Evolutionary conservation across 2,888 invertebrate species (phyloP).

Genomic region (Platynereis dumerilii): DNA sequence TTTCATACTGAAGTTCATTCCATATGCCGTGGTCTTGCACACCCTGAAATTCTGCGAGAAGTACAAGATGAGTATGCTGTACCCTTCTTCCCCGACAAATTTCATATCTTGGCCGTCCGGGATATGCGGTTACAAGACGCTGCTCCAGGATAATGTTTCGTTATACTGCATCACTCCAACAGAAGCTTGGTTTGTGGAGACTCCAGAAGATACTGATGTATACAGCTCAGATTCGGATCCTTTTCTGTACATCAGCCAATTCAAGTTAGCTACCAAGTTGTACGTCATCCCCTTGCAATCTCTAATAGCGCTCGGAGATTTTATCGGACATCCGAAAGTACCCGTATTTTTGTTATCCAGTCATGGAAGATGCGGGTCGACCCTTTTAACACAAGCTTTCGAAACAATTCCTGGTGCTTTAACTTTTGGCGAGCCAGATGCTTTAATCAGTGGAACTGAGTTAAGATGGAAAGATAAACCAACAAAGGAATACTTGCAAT

Average conservation of each 20-base stretch:
- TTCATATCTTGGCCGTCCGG: no score
- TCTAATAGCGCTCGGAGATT: slow-evolving; percentile 53
- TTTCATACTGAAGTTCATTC: no score
- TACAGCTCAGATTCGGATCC: slow-evolving; percentile 36
- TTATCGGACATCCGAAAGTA: slow-evolving; percentile 51
- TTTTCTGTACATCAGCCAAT: slow-evolving; percentile 48
- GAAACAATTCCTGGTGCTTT: slow-evolving; percentile 14
- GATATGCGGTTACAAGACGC: slow-evolving; percentile 4
- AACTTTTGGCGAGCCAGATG: no score
- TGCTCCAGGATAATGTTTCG: slow-evolving; percentile 49
- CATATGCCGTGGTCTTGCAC: no score
- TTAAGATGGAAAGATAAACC: no score
- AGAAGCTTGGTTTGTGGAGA: slow-evolving; percentile 52
- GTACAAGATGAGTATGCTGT: no score
- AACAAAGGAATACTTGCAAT: no score
- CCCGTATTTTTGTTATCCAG: slow-evolving; percentile 49
- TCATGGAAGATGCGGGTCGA: slow-evolving; percentile 51
- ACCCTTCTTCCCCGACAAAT: no score
- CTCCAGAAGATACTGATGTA: slow-evolving; percentile 42
- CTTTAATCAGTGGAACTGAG: no score
- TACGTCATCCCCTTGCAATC: slow-evolving; percentile 54
- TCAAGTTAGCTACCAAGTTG: slow-evolving; percentile 44
- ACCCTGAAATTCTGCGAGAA: no score
- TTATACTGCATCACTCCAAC: slow-evolving; percentile 50
- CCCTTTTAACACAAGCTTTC: slow-evolving; percentile 35